Evolutionary conservation across 2,888 invertebrate species (phyloP).

Genomic region (Drosophila tanythrix): DNA sequence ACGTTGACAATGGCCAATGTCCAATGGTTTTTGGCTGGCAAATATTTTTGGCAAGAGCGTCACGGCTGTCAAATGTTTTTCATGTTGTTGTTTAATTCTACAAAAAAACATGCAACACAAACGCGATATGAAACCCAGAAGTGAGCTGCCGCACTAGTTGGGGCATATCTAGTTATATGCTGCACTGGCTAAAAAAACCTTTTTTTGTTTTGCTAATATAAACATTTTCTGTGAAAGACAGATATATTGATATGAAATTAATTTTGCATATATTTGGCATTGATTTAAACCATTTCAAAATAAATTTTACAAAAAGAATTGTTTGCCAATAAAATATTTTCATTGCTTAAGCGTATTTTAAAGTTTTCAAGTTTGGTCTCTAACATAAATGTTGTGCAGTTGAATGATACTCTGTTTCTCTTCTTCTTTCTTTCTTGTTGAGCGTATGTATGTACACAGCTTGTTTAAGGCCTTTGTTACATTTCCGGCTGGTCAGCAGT

Average conservation of each 20-base stretch:
- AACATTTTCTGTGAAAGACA: not conserved
- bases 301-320: not conserved
- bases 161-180: constrained; percentile 20
- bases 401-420: not conserved
- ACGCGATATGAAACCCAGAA: constrained; percentile 39
- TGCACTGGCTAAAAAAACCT: constrained; percentile 3
- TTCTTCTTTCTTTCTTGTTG: too few species aligned
- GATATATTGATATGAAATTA: not conserved
- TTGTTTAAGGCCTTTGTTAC: constrained; percentile 35
- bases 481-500: constrained; percentile 46
- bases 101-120: constrained; percentile 37
- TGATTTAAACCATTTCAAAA: not conserved
- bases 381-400: not conserved
- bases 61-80: constrained; percentile 48
- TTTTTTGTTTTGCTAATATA: not conserved
- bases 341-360: not conserved
- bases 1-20: constrained; percentile 51
- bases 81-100: constrained; percentile 27
- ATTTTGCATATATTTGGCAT: not conserved
- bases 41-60: constrained; percentile 51
- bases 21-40: constrained; percentile 44
- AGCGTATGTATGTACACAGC: constrained; percentile 9
- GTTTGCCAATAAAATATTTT: not conserved
- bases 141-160: constrained; percentile 5
- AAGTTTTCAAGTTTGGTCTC: not conserved